A percentile compares a stretch with the other conserved stretches of the same genome.
phyloP scores from a whole-genome alignment of 1,140 invertebrate genomes.

The Mamestra configurata region DNA sequence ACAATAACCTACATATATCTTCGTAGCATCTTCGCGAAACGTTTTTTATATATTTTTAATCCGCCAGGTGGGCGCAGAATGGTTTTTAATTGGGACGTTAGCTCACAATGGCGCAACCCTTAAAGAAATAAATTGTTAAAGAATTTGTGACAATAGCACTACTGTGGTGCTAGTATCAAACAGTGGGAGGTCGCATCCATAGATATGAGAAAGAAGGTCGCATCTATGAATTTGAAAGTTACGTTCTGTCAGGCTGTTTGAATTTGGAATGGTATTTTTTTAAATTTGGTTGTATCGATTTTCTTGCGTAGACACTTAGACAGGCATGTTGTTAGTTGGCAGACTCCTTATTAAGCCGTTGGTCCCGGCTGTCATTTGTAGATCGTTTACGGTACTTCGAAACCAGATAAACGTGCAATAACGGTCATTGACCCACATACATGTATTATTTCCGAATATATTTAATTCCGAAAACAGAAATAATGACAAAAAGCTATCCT shows the following conservation, averaged over 20 bases:
- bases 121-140: slow-evolving; percentile 34
- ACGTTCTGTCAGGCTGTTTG: not conserved
- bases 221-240: not conserved
- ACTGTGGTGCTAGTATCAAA: not conserved
- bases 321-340: too few relatives aligned
- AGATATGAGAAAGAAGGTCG: too few relatives aligned
- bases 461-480: too few relatives aligned
- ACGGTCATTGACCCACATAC: too few relatives aligned
- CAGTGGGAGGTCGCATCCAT: slow-evolving; percentile 29
- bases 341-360: too few relatives aligned
- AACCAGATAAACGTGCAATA: too few relatives aligned
- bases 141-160: slow-evolving; percentile 20
- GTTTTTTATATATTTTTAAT: slow-evolving; percentile 25
- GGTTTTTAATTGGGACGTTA: slow-evolving; percentile 49
- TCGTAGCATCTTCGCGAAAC: not conserved
- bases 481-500: too few relatives aligned
- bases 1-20: not conserved
- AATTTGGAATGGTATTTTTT: not conserved
- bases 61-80: slow-evolving; percentile 46
- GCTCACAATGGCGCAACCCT: slow-evolving; percentile 34
- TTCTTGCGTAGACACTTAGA: too few relatives aligned
- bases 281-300: too few relatives aligned
- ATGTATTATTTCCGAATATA: too few relatives aligned
- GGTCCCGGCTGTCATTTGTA: too few relatives aligned
- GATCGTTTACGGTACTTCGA: too few relatives aligned